A percentile compares a stretch with the other conserved stretches of the same genome.
These are phyloP conservation scores for Scelioninae gen. 2 DNA, from an alignment of 2,888 invertebrate genomes.

Conservation along the genomic window DNA sequence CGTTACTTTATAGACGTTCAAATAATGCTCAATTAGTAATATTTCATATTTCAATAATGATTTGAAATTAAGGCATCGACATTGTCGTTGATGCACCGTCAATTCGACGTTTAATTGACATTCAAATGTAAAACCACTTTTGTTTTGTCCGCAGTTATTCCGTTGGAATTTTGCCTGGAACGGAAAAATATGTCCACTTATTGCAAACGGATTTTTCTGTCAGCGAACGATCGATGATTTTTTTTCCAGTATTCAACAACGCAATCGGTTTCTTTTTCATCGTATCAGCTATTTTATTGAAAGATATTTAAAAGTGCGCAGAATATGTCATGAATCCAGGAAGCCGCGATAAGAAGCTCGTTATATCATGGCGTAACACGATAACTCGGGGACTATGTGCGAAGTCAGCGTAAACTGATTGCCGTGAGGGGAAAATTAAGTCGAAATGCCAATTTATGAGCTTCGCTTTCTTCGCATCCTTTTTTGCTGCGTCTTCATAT, in stretches of 20 bases:
- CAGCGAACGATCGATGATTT: too few species aligned
- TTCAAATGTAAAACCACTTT: too few species aligned
- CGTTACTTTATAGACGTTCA: too few species aligned
- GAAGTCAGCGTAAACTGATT: conserved; percentile 48
- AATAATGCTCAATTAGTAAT: too few species aligned
- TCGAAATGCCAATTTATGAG: conserved; percentile 30
- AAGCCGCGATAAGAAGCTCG: conserved; percentile 38
- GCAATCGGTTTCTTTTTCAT: neutral
- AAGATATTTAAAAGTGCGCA: conserved; percentile 16
- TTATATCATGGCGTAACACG: conserved; percentile 43
- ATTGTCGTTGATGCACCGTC: too few species aligned
- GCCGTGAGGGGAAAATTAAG: conserved; percentile 33
- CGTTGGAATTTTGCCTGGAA: too few species aligned
- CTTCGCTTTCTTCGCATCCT: conserved; percentile 36
- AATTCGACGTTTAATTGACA: too few species aligned
- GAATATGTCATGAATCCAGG: conserved; percentile 52
- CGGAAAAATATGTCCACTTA: too few species aligned
- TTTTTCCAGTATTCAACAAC: neutral
- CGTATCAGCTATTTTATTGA: neutral
- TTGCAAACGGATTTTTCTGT: too few species aligned
- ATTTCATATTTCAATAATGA: too few species aligned
- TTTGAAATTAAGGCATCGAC: too few species aligned
- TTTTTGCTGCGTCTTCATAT: conserved; percentile 16
- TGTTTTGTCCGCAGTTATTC: neutral
- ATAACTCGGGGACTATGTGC: conserved; percentile 46